A percentile compares a stretch with the other conserved stretches of the same genome.
phyloP scores from a whole-genome alignment of 2,797 vertebrate species.

The Telmatherina bonti region DNA sequence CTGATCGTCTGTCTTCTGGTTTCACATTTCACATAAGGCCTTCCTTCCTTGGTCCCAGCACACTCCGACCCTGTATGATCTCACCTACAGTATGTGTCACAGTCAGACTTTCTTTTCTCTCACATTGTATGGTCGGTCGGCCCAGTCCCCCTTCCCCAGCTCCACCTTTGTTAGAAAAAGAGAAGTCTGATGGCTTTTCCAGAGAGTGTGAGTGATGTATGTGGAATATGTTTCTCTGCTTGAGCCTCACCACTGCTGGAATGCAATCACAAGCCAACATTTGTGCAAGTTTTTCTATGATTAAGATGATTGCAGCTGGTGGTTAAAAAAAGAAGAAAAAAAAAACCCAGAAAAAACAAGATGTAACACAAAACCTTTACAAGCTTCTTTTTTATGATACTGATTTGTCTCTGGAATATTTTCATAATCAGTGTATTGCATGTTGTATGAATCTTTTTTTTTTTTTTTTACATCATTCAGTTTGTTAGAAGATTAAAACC shows the following conservation, averaged over 20 bases:
- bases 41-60: constrained; percentile 56
- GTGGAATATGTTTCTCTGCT: constrained; percentile 49
- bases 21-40: constrained; percentile 65
- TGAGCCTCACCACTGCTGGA: constrained; percentile 42
- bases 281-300: constrained; percentile 17
- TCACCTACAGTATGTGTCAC: constrained; percentile 77
- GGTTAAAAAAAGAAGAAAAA: not conserved
- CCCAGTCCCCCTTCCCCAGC: constrained; percentile 3
- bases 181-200: constrained; percentile 81
- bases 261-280: constrained; percentile 33
- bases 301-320: constrained; percentile 4
- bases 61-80: constrained; percentile 66
- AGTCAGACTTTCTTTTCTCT: constrained; percentile 63
- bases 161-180: constrained; percentile 62
- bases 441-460: not conserved
- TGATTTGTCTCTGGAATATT: not conserved
- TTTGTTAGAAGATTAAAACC: not conserved
- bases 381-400: not conserved
- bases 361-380: not conserved
- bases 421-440: not conserved
- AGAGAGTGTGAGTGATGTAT: constrained; percentile 66
- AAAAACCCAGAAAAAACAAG: not conserved
- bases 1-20: constrained; percentile 59
- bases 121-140: constrained; percentile 51
- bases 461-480: not conserved